phyloP scores from a whole-genome alignment of 1,140 invertebrate genomes.

The Drosophila ambigua region DNA sequence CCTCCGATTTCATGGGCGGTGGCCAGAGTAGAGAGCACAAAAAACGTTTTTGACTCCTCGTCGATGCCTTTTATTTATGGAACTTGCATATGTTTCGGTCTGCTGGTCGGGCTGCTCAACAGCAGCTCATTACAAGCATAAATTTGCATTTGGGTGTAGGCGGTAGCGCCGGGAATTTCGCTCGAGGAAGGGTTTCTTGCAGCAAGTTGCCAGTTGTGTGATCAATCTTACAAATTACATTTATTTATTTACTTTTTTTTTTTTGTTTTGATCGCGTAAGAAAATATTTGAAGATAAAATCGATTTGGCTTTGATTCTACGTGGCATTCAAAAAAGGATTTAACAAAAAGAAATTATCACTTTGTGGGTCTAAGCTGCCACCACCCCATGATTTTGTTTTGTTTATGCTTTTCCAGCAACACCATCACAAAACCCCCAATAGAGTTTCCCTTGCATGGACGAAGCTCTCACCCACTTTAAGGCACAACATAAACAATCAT shows the following conservation, averaged over 20 bases:
- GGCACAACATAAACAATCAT: neutral
- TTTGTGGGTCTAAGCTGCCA: too few relatives aligned
- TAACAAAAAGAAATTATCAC: too few relatives aligned
- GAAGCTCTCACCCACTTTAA: neutral
- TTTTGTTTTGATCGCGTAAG: too few relatives aligned
- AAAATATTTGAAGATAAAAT: too few relatives aligned
- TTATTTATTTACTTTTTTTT: too few relatives aligned
- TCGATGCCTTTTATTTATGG: conserved; percentile 19
- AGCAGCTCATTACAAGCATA: conserved; percentile 30
- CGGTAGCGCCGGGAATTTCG: conserved; percentile 16
- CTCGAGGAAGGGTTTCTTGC: conserved; percentile 27
- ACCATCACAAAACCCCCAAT: neutral
- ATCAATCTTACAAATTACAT: conserved; percentile 22
- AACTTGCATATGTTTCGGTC: conserved; percentile 29
- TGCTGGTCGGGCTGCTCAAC: conserved; percentile 32
- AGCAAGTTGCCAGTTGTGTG: conserved; percentile 4
- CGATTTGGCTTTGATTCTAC: too few relatives aligned
- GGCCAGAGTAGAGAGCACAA: conserved; percentile 14
- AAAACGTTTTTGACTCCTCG: neutral
- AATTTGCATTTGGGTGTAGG: conserved; percentile 39
- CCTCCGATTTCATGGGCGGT: conserved; percentile 25
- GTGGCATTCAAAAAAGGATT: too few relatives aligned
- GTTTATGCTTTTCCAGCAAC: too few relatives aligned
- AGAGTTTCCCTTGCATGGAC: neutral
- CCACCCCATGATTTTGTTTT: too few relatives aligned